Evolutionary conservation across 1,140 invertebrate genomes (phyloP).

Genomic region (Caenorhabditis inopinata): DNA sequence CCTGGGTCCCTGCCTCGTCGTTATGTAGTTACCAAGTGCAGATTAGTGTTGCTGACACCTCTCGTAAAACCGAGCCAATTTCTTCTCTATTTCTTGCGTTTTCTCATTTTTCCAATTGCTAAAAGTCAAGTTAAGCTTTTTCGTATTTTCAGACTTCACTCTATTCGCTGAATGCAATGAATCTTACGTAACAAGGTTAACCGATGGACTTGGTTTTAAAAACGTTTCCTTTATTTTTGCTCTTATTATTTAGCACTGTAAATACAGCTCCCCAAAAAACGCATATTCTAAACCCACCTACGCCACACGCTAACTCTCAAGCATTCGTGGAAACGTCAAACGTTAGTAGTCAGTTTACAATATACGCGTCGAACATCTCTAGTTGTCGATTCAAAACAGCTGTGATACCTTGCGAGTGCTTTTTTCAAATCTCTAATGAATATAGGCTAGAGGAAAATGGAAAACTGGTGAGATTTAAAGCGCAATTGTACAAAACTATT

Average conservation of each 20-base stretch:
- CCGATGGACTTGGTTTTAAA: background rate
- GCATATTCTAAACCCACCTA: background rate
- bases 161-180: background rate
- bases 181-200: too few relatives aligned
- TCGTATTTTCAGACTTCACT: background rate
- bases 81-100: background rate
- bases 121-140: background rate
- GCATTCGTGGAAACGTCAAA: slow-evolving; percentile 8
- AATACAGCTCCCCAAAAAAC: background rate
- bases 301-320: slow-evolving; percentile 18
- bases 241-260: background rate
- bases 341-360: slow-evolving; percentile 13
- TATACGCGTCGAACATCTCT: slow-evolving; percentile 29
- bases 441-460: slow-evolving; percentile 32
- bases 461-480: background rate
- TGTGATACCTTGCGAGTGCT: slow-evolving; percentile 39
- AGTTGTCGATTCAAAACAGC: slow-evolving; percentile 40
- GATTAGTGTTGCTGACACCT: slow-evolving; percentile 32
- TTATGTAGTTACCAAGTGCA: slow-evolving; percentile 30
- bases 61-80: background rate
- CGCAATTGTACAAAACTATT: background rate
- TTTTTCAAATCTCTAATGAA: slow-evolving; percentile 5
- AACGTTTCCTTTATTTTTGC: slow-evolving; percentile 9
- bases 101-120: background rate
- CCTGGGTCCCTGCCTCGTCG: slow-evolving; percentile 12